A percentile compares a stretch with the other conserved stretches of the same genome.
Conservation (phyloP, 1,140 invertebrate genomes). For the Tetramorium alpestre region DNA sequence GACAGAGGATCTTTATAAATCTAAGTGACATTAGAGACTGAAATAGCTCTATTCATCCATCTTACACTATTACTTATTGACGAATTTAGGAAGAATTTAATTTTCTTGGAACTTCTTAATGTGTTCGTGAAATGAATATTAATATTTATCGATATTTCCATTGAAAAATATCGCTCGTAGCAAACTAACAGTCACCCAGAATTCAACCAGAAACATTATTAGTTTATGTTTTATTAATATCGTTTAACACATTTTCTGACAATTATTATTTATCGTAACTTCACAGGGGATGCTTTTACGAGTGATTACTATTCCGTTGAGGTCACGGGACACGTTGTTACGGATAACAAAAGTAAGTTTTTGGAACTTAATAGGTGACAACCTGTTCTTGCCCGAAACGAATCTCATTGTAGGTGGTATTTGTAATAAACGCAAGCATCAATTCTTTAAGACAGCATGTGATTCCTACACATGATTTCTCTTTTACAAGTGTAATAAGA, state of each 20-base stretch:
- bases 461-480: constrained; percentile 41
- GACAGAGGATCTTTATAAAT: too few species aligned
- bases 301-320: background rate
- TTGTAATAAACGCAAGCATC: background rate
- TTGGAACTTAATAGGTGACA: background rate
- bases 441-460: constrained; percentile 43
- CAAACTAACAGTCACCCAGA: too few species aligned
- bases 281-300: background rate
- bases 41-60: too few species aligned
- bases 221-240: too few species aligned
- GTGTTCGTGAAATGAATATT: too few species aligned
- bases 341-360: background rate
- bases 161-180: too few species aligned
- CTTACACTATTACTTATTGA: too few species aligned
- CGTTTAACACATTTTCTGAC: background rate
- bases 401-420: background rate
- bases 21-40: too few species aligned
- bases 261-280: background rate
- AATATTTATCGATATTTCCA: too few species aligned
- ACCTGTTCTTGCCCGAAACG: background rate
- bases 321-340: background rate
- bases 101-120: too few species aligned
- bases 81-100: too few species aligned
- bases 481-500: constrained; percentile 3
- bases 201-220: too few species aligned